phyloP scores from a whole-genome alignment of 2,888 invertebrate genomes.

The Ephialtes manifestator region DNA sequence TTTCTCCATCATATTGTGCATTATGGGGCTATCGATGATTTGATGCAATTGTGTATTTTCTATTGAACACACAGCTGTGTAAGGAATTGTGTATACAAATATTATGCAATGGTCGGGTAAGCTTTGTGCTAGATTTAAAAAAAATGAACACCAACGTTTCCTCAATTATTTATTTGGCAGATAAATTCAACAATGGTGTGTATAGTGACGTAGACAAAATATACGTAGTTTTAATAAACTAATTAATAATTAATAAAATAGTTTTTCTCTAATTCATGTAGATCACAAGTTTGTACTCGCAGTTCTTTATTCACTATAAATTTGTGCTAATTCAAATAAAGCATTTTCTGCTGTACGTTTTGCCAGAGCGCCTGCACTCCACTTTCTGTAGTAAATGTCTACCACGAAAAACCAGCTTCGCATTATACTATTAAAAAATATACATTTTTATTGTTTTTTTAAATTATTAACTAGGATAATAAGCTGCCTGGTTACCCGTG shows the following conservation, averaged over 20 bases:
- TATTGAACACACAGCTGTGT: background rate
- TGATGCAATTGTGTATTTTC: slow-evolving; percentile 41
- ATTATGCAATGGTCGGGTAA: slow-evolving; percentile 15
- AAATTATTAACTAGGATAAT: background rate
- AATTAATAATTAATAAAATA: no score
- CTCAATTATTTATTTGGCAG: slow-evolving; percentile 5
- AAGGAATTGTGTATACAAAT: background rate
- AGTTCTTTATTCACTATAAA: background rate
- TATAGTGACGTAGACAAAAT: slow-evolving; percentile 18
- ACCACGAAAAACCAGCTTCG: background rate
- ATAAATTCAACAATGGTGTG: slow-evolving; percentile 18
- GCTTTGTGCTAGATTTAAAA: background rate
- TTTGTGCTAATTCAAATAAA: background rate
- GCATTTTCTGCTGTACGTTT: background rate
- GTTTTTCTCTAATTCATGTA: background rate
- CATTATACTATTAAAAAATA: background rate
- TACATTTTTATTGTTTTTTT: background rate
- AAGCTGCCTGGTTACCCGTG: background rate
- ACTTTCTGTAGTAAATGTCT: background rate
- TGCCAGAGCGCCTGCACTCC: background rate
- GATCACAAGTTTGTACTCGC: slow-evolving; percentile 13
- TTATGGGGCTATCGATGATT: slow-evolving; percentile 36
- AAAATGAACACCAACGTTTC: background rate
- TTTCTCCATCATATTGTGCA: slow-evolving; percentile 49
- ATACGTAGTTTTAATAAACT: no score